Percentiles rank a stretch among this genome's conserved stretches.
phyloP scores from a whole-genome alignment of 2,888 invertebrate genomes.

The Onthophagus sagittarius region DNA sequence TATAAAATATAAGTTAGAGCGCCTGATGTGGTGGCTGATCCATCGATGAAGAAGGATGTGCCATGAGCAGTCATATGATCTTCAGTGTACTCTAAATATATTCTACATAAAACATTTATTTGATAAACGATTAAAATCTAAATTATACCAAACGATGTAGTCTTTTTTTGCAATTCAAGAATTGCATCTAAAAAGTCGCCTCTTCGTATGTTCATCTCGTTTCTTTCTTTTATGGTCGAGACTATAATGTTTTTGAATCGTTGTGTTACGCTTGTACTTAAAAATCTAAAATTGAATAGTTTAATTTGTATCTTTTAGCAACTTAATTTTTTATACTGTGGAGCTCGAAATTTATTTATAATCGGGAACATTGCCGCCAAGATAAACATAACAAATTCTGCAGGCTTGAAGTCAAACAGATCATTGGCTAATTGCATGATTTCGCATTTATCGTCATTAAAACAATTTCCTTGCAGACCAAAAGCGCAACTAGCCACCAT shows the following conservation, averaged over 20 bases:
- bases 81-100: conserved; percentile 37
- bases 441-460: conserved; percentile 35
- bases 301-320: neutral
- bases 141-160: conserved; percentile 16
- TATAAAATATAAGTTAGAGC: conserved; percentile 49
- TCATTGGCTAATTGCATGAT: conserved; percentile 33
- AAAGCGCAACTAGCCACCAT: conserved; percentile 50
- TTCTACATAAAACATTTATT: neutral
- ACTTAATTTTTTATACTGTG: conserved; percentile 20
- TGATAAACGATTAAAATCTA: conserved; percentile 13
- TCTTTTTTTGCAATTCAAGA: conserved; percentile 37
- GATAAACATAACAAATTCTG: conserved; percentile 20
- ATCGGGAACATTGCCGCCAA: conserved; percentile 21
- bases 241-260: conserved; percentile 40
- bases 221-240: conserved; percentile 42
- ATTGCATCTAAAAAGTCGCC: conserved; percentile 50
- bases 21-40: conserved; percentile 55
- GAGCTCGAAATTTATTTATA: conserved; percentile 21
- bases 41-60: conserved; percentile 53
- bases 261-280: conserved; percentile 28
- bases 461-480: conserved; percentile 47
- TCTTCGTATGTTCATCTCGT: conserved; percentile 42
- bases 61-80: conserved; percentile 54
- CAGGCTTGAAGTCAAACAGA: conserved; percentile 25
- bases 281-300: neutral